Conservation (phyloP, 2,797 vertebrate genomes). For the Macroramphosus scolopax region DNA sequence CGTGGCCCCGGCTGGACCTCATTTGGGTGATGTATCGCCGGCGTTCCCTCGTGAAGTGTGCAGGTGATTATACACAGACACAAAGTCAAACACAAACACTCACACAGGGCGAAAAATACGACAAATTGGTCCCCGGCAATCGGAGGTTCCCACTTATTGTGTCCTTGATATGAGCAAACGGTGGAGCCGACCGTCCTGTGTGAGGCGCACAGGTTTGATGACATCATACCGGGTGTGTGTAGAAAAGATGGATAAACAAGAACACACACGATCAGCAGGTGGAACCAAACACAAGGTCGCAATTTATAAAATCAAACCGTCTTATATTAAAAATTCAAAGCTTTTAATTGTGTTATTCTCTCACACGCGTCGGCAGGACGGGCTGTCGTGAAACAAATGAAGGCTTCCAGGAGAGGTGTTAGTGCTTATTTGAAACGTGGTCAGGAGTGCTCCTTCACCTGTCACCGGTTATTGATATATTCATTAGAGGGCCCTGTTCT, state of each 20-base stretch:
- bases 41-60: conserved; percentile 72
- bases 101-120: conserved; percentile 36
- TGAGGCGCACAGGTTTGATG: conserved; percentile 1
- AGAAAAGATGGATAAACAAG: too few species aligned
- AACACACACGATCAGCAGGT: not conserved
- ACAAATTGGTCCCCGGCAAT: conserved; percentile 48
- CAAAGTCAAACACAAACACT: conserved; percentile 73
- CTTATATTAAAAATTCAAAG: not conserved
- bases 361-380: conserved; percentile 46
- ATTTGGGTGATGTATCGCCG: conserved; percentile 80
- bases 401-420: conserved; percentile 71
- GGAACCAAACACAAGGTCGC: not conserved
- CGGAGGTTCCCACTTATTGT: conserved; percentile 32
- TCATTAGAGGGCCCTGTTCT: conserved; percentile 83
- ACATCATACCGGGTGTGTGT: not conserved
- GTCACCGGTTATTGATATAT: conserved; percentile 87
- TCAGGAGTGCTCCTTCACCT: conserved; percentile 80
- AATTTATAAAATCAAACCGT: conserved; percentile 6
- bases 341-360: conserved; percentile 51
- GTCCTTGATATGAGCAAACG: conserved; percentile 36
- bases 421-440: conserved; percentile 79
- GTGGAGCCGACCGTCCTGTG: conserved; percentile 2
- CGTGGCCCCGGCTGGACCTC: conserved; percentile 72
- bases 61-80: conserved; percentile 73
- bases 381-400: conserved; percentile 74